Evolutionary conservation across 2,797 vertebrate genomes (phyloP).

Genomic region (Lepilemur septentrionalis): DNA sequence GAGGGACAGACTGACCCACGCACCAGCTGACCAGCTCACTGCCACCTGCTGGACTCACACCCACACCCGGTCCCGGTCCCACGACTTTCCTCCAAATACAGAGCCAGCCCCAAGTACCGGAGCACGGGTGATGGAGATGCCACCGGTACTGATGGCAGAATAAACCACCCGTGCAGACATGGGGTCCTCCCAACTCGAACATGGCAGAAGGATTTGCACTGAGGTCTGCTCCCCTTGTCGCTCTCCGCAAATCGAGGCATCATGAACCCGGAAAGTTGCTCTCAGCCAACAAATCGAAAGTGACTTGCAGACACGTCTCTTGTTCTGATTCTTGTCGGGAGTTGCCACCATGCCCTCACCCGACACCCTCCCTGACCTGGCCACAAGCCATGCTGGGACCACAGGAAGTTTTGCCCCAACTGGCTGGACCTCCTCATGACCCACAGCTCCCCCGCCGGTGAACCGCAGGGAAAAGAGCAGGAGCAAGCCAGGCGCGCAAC

Average conservation of each 20-base stretch:
- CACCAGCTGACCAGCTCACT: too few species aligned
- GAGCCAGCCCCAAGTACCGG: background rate
- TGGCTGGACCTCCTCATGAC: background rate
- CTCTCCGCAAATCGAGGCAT: background rate
- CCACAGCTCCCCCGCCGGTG: background rate
- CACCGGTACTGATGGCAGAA: fast-evolving
- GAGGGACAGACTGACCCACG: too few species aligned
- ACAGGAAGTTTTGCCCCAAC: background rate
- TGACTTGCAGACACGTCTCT: background rate
- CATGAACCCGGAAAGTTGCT: background rate
- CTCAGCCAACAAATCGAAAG: background rate
- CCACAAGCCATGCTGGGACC: background rate
- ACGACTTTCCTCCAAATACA: too few species aligned
- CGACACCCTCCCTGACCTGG: background rate
- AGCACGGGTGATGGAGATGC: background rate
- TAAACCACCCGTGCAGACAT: fast-evolving
- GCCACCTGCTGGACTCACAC: fast-evolving
- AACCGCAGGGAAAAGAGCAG: too few species aligned
- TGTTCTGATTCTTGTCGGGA: background rate
- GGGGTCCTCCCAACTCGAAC: background rate
- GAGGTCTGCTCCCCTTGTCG: background rate
- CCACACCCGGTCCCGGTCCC: fast-evolving
- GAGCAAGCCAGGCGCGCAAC: too few species aligned
- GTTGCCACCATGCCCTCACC: background rate
- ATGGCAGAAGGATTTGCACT: background rate